These are phyloP conservation scores for Drosophila tristis DNA, from an alignment of 1,140 invertebrate species.

Conservation along the genomic window DNA sequence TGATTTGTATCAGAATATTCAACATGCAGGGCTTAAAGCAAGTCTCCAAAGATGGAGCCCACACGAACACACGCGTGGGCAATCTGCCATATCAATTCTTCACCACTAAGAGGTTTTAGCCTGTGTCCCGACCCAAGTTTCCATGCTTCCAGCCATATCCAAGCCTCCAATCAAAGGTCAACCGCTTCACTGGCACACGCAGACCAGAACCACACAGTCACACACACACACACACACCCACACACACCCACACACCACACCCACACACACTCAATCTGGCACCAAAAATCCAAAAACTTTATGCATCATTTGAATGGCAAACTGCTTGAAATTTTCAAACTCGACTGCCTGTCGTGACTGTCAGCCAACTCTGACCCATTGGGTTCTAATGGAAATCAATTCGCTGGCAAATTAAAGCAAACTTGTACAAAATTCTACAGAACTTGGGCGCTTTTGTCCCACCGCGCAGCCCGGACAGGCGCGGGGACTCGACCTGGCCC, in stretches of 20 bases:
- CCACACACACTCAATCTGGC: conserved; percentile 1
- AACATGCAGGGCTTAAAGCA: too few species aligned
- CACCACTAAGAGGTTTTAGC: conserved; percentile 48
- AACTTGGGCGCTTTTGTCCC: conserved; percentile 20
- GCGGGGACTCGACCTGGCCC: neutral
- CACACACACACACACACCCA: neutral
- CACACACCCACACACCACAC: too few species aligned
- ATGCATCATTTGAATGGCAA: conserved; percentile 72
- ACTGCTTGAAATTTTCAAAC: conserved; percentile 47
- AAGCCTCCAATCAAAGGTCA: conserved; percentile 48
- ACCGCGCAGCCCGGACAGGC: neutral
- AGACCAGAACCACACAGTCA: neutral
- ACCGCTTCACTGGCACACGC: conserved; percentile 36
- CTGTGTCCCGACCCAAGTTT: conserved; percentile 18
- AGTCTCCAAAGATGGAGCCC: too few species aligned
- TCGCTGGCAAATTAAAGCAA: conserved; percentile 59
- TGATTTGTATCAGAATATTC: too few species aligned
- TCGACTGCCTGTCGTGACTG: neutral
- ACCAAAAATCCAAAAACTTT: conserved; percentile 41
- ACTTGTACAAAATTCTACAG: conserved; percentile 53
- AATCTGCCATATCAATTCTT: neutral
- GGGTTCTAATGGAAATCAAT: conserved; percentile 70
- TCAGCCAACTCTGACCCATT: conserved; percentile 8
- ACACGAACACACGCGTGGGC: too few species aligned
- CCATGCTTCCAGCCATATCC: neutral